Conservation (phyloP, 1,140 invertebrate genomes). For the Zaprionus capensis region DNA sequence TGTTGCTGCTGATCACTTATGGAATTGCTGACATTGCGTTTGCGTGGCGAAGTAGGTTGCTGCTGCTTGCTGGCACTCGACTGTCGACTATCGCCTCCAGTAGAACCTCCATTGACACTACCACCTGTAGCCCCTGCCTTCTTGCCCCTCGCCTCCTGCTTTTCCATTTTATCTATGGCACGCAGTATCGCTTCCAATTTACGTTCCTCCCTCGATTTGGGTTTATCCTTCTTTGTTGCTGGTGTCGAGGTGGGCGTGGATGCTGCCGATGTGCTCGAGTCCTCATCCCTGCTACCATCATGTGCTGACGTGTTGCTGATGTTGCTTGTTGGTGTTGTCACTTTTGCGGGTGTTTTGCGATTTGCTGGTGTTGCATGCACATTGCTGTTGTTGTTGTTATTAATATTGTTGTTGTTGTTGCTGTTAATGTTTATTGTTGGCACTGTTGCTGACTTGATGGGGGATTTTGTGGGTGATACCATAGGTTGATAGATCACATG, state of each 20-base stretch:
- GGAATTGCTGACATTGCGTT: constrained; percentile 57
- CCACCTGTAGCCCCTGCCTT: constrained; percentile 86
- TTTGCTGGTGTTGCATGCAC: constrained; percentile 10
- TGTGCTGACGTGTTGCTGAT: constrained; percentile 11
- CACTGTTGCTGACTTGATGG: constrained; percentile 22
- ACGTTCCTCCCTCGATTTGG: constrained; percentile 94
- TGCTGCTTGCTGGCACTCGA: constrained; percentile 50
- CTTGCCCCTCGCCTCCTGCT: constrained; percentile 89
- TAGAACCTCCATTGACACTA: constrained; percentile 28
- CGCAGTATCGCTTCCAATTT: constrained; percentile 98
- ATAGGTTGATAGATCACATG: constrained; percentile 7
- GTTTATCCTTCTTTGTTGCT: constrained; percentile 66
- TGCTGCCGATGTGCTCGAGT: constrained; percentile 11
- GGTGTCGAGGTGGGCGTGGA: constrained; percentile 42
- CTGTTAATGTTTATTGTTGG: constrained; percentile 10
- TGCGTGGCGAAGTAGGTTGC: constrained; percentile 70
- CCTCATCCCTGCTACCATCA: constrained; percentile 6
- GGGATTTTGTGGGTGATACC: constrained; percentile 19
- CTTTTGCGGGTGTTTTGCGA: constrained; percentile 51
- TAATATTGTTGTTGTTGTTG: constrained; percentile 17
- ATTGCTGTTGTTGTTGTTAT: constrained; percentile 25
- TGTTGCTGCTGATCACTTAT: constrained; percentile 47
- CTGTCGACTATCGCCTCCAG: constrained; percentile 37
- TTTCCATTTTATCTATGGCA: constrained; percentile 94
- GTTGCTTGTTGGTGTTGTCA: constrained; percentile 21